Evolutionary conservation across 1,140 invertebrate genomes (phyloP).

Genomic region (Pollicipes pollicipes): DNA sequence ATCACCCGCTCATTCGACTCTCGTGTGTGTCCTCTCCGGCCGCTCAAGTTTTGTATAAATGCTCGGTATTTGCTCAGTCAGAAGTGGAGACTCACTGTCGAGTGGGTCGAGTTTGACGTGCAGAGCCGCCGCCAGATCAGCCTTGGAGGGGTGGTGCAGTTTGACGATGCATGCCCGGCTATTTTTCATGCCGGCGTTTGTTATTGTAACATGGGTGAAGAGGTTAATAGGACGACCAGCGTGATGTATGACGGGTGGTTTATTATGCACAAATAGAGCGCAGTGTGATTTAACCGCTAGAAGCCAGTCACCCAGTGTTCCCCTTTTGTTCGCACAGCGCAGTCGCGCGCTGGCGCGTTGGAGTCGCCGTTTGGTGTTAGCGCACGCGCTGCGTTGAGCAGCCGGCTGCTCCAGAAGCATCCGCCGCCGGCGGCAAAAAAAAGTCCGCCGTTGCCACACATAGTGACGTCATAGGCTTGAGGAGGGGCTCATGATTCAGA

Average conservation of each 20-base stretch:
- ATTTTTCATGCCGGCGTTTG: not conserved
- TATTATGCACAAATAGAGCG: not conserved
- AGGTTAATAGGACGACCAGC: not conserved
- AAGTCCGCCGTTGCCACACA: not conserved
- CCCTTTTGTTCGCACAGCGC: not conserved
- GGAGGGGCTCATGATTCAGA: not conserved
- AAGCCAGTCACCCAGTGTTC: no score
- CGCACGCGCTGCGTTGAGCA: not conserved
- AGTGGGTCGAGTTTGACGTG: not conserved
- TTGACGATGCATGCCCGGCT: not conserved
- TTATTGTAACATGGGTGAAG: not conserved
- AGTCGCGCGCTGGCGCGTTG: not conserved
- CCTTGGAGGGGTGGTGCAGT: not conserved
- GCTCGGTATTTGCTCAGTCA: not conserved
- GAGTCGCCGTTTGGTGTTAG: not conserved
- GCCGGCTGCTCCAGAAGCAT: not conserved
- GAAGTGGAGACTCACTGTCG: not conserved
- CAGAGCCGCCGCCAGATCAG: not conserved
- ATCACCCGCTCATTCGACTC: not conserved
- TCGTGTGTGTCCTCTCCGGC: not conserved
- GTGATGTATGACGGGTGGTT: not conserved
- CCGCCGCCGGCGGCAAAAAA: no score
- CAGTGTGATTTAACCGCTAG: not conserved
- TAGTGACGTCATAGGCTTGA: not conserved
- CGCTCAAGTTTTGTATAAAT: conserved; percentile 2